Conservation (phyloP, 2,113 vertebrate species). For the Cyphomyrus discorhynchus region DNA sequence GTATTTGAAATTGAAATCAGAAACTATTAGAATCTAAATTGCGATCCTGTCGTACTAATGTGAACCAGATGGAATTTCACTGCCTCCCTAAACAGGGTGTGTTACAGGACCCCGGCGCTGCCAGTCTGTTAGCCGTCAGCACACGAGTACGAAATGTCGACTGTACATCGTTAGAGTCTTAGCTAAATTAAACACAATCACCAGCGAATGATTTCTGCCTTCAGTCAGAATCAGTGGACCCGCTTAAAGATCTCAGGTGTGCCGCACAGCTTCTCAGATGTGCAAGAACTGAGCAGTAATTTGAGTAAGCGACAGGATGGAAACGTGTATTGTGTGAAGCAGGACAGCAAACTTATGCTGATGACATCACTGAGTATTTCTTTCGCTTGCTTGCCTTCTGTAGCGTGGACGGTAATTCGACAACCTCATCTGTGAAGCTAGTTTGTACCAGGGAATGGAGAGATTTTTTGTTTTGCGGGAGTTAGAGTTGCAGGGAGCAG, state of each 20-base stretch:
- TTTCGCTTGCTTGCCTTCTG: not conserved
- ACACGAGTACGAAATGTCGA: not conserved
- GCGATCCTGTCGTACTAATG: not conserved
- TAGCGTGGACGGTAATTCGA: not conserved
- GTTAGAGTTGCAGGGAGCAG: not conserved
- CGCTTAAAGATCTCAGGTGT: not conserved
- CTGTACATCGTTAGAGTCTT: not conserved
- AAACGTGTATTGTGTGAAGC: not conserved
- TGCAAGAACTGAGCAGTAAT: not conserved
- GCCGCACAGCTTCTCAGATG: not conserved
- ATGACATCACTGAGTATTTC: not conserved
- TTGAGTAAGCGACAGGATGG: not conserved
- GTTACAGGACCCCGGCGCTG: not conserved
- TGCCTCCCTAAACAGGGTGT: not conserved
- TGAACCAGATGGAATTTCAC: not conserved
- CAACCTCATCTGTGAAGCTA: not conserved
- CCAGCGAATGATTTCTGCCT: not conserved
- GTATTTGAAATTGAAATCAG: slow-evolving; percentile 9
- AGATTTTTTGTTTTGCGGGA: not conserved
- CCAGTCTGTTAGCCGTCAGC: not conserved
- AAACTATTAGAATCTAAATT: not conserved
- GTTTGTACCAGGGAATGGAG: not conserved
- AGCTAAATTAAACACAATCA: not conserved
- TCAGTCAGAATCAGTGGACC: not conserved
- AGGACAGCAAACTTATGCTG: not conserved